phyloP scores from a whole-genome alignment of 2,888 invertebrate species.

The Drosophila anceps region DNA sequence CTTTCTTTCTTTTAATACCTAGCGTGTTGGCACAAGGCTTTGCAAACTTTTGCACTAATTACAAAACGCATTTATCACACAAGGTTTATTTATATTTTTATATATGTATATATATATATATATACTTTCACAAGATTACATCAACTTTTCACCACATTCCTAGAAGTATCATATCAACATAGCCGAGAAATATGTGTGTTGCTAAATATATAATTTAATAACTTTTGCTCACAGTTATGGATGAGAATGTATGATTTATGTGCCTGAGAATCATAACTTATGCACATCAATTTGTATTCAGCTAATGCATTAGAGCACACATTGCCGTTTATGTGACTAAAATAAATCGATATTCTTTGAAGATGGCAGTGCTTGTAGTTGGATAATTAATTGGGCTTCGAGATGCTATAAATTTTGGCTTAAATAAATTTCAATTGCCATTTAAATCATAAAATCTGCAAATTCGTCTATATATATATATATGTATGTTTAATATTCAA shows the following conservation, averaged over 20 bases:
- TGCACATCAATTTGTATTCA: neutral
- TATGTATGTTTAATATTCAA: neutral
- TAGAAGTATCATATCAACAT: neutral
- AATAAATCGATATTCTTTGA: neutral
- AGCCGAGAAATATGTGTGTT: too few species aligned
- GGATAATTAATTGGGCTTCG: neutral
- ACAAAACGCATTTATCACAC: slow-evolving; percentile 45
- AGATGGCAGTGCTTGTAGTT: neutral
- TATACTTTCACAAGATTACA: slow-evolving; percentile 56
- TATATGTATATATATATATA: slow-evolving; percentile 11
- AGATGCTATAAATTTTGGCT: neutral
- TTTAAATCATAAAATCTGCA: neutral
- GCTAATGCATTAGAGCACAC: neutral
- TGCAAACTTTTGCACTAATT: slow-evolving; percentile 65
- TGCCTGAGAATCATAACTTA: neutral
- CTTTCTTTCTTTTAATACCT: slow-evolving; percentile 24
- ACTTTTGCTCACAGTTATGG: neutral
- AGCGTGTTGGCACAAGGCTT: slow-evolving; percentile 31
- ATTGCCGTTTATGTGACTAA: neutral
- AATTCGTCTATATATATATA: neutral
- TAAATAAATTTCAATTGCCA: neutral
- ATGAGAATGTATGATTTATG: neutral
- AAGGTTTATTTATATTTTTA: neutral
- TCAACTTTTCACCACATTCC: slow-evolving; percentile 38
- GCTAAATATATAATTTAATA: neutral